Evolutionary conservation across 2,888 invertebrate species (phyloP).

Genomic region (Strigamia crassipes): DNA sequence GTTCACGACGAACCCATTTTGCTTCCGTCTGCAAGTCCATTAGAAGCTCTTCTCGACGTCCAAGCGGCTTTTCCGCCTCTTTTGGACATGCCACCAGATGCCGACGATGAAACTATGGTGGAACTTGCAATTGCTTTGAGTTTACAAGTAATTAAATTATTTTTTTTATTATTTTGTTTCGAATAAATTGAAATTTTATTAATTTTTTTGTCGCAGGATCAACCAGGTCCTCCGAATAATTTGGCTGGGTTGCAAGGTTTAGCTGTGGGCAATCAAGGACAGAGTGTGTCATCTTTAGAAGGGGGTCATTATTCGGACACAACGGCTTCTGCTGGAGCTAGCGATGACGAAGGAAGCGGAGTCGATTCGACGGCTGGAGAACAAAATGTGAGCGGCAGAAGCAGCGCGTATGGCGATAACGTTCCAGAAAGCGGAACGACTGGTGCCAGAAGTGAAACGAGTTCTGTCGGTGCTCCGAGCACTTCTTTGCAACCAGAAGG

Average conservation of each 20-base stretch:
- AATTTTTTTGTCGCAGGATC: conserved; percentile 45
- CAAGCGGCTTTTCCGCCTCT: conserved; percentile 71
- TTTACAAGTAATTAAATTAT: conserved; percentile 65
- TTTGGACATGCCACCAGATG: conserved; percentile 88
- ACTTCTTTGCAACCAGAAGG: conserved; percentile 54
- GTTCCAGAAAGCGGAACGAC: conserved; percentile 63
- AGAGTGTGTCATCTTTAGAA: conserved; percentile 46
- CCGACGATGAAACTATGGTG: conserved; percentile 96
- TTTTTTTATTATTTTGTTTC: no score
- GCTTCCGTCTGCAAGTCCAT: conserved; percentile 55
- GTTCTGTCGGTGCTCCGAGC: conserved; percentile 63
- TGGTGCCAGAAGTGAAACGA: conserved; percentile 66
- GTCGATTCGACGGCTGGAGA: conserved; percentile 90
- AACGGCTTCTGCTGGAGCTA: conserved; percentile 83
- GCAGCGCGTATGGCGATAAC: conserved; percentile 85
- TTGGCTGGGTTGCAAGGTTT: conserved; percentile 44
- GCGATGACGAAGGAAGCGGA: conserved; percentile 92
- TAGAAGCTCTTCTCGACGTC: conserved; percentile 61
- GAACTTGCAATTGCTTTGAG: conserved; percentile 94
- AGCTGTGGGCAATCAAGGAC: conserved; percentile 42
- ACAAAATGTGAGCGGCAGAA: conserved; percentile 83
- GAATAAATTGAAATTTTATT: no score
- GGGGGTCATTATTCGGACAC: conserved; percentile 73
- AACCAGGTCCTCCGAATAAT: conserved; percentile 31
- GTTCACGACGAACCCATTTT: conserved; percentile 52